Percentiles rank a stretch among this genome's conserved stretches.
Evolutionary conservation across 2,888 invertebrate species (phyloP).

Genomic region (Anorthoa munda): DNA sequence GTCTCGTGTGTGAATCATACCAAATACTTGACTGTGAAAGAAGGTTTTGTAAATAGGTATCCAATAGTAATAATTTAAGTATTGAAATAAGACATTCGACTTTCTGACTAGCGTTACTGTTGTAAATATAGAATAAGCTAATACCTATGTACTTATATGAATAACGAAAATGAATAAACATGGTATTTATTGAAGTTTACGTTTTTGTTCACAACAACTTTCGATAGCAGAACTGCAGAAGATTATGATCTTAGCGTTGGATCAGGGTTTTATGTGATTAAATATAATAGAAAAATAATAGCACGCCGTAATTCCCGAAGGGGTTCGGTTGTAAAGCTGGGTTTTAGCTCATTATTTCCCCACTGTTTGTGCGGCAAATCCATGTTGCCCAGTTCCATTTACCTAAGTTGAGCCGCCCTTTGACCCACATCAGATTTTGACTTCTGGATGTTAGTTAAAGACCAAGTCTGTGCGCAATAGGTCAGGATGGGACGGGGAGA

Average conservation of each 20-base stretch:
- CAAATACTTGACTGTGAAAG: conserved; percentile 28
- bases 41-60: conserved; percentile 39
- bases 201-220: conserved; percentile 5
- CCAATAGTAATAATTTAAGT: conserved; percentile 7
- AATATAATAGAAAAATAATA: not conserved
- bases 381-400: too few species aligned
- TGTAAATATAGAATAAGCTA: conserved; percentile 43
- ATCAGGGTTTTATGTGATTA: not conserved
- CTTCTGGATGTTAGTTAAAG: too few species aligned
- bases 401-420: too few species aligned
- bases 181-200: conserved; percentile 31
- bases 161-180: conserved; percentile 31
- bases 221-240: not conserved
- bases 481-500: too few species aligned
- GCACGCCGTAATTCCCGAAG: not conserved
- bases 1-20: conserved; percentile 9
- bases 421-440: too few species aligned
- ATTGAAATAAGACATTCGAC: not conserved
- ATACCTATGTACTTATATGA: conserved; percentile 9
- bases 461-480: too few species aligned
- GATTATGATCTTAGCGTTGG: not conserved
- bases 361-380: too few species aligned
- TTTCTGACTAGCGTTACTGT: conserved; percentile 13
- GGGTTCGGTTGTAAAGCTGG: not conserved
- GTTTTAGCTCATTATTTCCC: not conserved